Base-by-base conservation (phyloP, 1,140 invertebrate species). In the Drosophila virilis region DNA sequence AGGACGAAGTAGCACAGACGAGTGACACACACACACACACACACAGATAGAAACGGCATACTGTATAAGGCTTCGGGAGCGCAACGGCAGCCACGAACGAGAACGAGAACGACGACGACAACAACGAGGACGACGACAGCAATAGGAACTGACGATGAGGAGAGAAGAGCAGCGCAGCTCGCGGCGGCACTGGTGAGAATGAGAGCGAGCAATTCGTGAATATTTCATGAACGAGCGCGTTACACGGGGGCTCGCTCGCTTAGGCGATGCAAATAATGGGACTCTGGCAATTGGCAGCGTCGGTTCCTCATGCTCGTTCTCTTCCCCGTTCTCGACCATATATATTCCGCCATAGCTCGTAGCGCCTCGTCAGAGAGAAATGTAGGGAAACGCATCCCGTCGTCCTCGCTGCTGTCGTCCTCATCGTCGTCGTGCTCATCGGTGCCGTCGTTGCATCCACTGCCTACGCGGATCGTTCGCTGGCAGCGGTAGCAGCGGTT, bases 171-270 rank as follows among this genome's bases (percentile, higher is more conserved):
- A 61, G 28, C 60, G 17, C 22, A 59, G 22, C 59, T 65, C 52
- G 57, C 22, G 42, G 12, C 37, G 82, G 71, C 71, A 76, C 72
- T 54, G 50, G 83, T 58, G 80, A 78, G 88, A 91, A 75, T 74
- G 88, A 88, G 88, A 80, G 80, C 88, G 80, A 78, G 65, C 68
- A 90, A 90, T 91, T 91, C 88, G 88, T 91, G 77, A 91, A 91
- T 91, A 86, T 88, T 91, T 91, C 48, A 91, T 91, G 73, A 90
- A 83, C 85, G 80, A 89, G 59, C 62, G 54, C 60, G 60, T 61
- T 71, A 74, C 60, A 28, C 55, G 51, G 60, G 76, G 68, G 65
- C 46, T 72, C 78, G 69, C 71, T 75, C 80, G 76, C 75, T 65
- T 54, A 33, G 70, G 70, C 70, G 62, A 73, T 48, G 54, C 62